Conservation (phyloP, 1,140 invertebrate species). For the Octopus bimaculoides region DNA sequence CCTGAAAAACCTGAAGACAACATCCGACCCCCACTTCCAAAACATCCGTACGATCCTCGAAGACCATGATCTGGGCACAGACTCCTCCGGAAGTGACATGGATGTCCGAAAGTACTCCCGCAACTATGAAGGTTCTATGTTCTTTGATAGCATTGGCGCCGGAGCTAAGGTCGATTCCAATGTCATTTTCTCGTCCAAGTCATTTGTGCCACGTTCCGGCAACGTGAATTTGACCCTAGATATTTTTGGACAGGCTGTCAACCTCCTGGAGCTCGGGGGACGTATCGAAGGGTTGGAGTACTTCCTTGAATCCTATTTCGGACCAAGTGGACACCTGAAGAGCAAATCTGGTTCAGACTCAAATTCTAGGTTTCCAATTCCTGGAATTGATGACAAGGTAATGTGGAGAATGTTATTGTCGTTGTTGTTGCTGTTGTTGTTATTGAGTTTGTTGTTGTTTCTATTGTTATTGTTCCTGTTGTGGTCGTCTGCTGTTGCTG, state of each 20-base stretch:
- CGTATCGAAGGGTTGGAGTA: constrained; percentile 84
- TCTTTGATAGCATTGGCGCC: constrained; percentile 42
- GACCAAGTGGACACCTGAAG: constrained; percentile 14
- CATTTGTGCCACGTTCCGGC: constrained; percentile 77
- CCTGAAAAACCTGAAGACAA: constrained; percentile 79
- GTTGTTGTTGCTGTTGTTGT: no score
- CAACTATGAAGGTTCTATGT: constrained; percentile 68
- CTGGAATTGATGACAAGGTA: not conserved
- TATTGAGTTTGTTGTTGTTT: no score
- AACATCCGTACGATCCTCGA: constrained; percentile 80
- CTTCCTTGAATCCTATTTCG: constrained; percentile 79
- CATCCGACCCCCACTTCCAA: constrained; percentile 76
- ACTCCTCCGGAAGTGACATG: constrained; percentile 64
- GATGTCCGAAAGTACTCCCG: constrained; percentile 83
- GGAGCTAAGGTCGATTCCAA: constrained; percentile 50
- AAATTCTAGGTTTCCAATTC: not conserved
- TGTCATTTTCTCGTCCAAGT: constrained; percentile 84
- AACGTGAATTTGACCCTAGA: constrained; percentile 80
- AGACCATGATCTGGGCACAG: constrained; percentile 69
- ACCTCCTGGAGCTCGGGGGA: constrained; percentile 79
- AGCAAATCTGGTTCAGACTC: not conserved
- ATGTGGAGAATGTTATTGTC: not conserved
- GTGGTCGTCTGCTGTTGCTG: no score
- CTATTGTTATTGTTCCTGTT: no score
- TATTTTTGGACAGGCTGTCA: constrained; percentile 81